These are phyloP conservation scores for Acromyrmex echinatior DNA, from an alignment of 1,140 invertebrate species.

Conservation along the genomic window DNA sequence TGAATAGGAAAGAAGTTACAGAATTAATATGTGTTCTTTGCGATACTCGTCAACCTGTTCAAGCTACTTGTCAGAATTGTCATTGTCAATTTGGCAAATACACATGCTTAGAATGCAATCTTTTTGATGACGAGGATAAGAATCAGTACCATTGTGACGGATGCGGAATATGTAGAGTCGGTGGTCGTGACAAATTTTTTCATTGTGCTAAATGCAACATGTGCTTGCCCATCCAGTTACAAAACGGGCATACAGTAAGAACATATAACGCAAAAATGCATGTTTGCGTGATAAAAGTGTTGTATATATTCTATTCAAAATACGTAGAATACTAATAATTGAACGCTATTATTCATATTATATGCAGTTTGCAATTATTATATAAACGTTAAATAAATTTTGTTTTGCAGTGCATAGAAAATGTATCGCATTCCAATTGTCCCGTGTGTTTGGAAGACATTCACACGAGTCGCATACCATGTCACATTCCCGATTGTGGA, in stretches of 20 bases:
- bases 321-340: background rate
- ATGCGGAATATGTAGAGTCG: slow-evolving; percentile 95
- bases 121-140: slow-evolving; percentile 96
- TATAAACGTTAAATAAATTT: slow-evolving; percentile 7
- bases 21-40: slow-evolving; percentile 94
- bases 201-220: slow-evolving; percentile 95
- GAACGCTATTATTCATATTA: background rate
- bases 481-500: slow-evolving; percentile 95
- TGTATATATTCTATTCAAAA: background rate
- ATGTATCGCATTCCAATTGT: slow-evolving; percentile 94
- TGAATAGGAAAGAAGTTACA: slow-evolving; percentile 93
- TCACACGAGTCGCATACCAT: slow-evolving; percentile 94
- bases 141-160: slow-evolving; percentile 95
- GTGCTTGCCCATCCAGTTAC: slow-evolving; percentile 93
- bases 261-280: background rate
- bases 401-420: slow-evolving; percentile 92
- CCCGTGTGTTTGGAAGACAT: slow-evolving; percentile 96
- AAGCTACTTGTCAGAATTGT: slow-evolving; percentile 92
- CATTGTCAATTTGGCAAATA: slow-evolving; percentile 94
- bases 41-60: slow-evolving; percentile 93
- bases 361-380: background rate
- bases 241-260: slow-evolving; percentile 93
- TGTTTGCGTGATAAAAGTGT: slow-evolving; percentile 19
- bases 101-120: slow-evolving; percentile 94
- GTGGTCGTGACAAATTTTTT: slow-evolving; percentile 94